phyloP scores from a whole-genome alignment of 2,113 vertebrate genomes.

The Galemys pyrenaicus region DNA sequence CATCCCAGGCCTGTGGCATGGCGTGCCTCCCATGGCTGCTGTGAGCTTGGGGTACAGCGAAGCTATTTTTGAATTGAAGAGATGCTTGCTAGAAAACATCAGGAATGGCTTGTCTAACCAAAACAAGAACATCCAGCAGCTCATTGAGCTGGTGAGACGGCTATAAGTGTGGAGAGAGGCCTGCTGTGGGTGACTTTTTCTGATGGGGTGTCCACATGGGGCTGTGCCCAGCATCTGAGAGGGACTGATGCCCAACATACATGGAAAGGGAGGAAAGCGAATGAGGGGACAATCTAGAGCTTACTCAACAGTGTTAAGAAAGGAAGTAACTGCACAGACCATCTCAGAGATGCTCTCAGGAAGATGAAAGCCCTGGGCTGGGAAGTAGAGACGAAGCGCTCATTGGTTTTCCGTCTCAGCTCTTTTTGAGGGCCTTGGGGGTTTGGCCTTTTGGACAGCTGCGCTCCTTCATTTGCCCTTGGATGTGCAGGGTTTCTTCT shows the following conservation, averaged over 20 bases:
- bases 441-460: neutral
- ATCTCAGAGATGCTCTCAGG: neutral
- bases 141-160: slow-evolving; percentile 77
- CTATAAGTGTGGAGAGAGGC: slow-evolving; percentile 66
- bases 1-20: slow-evolving; percentile 81
- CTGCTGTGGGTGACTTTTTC: neutral
- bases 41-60: slow-evolving; percentile 82
- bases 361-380: neutral
- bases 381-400: neutral
- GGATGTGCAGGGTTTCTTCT: neutral
- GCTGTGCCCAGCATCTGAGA: neutral
- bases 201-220: neutral
- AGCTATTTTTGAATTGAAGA: slow-evolving; percentile 79
- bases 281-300: neutral
- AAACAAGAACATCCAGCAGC: slow-evolving; percentile 75
- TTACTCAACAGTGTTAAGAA: neutral
- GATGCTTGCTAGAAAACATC: slow-evolving; percentile 79
- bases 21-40: slow-evolving; percentile 79
- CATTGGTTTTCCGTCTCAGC: neutral
- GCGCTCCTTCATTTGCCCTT: neutral
- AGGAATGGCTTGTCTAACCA: slow-evolving; percentile 71
- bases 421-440: neutral
- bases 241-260: neutral
- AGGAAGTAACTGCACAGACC: neutral
- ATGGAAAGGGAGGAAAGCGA: neutral